These are phyloP conservation scores for Eretmocerus hayati DNA, from an alignment of 2,888 invertebrate species.

Conservation along the genomic window DNA sequence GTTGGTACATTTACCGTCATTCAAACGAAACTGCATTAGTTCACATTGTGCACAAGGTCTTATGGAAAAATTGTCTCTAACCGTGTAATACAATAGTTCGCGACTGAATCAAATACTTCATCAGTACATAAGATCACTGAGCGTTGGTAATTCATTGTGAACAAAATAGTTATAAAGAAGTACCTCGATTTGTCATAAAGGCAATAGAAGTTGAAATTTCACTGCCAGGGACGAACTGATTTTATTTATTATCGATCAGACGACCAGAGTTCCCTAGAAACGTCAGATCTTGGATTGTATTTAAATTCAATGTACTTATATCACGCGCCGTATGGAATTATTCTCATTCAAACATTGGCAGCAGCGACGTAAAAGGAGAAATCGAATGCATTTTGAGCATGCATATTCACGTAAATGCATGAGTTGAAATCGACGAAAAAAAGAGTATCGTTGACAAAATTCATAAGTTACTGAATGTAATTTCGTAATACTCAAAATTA, in stretches of 20 bases:
- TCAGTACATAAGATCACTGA: too few species aligned
- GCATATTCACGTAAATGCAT: conserved; percentile 7
- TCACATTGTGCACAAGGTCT: too few species aligned
- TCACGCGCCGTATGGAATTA: conserved; percentile 29
- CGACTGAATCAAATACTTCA: too few species aligned
- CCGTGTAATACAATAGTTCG: neutral
- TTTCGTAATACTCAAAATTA: conserved; percentile 42
- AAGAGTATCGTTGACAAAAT: conserved; percentile 5
- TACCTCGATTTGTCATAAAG: too few species aligned
- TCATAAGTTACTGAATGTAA: conserved; percentile 21
- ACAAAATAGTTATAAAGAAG: too few species aligned
- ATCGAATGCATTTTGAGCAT: conserved; percentile 16
- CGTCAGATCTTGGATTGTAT: conserved; percentile 43
- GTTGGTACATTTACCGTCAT: neutral
- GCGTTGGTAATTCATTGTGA: too few species aligned
- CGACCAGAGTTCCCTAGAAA: conserved; percentile 29
- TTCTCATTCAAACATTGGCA: conserved; percentile 30
- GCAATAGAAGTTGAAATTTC: conserved; percentile 15
- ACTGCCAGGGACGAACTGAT: conserved; percentile 13
- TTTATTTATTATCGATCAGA: conserved; percentile 28
- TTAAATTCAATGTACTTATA: conserved; percentile 45
- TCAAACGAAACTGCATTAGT: too few species aligned
- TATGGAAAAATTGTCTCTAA: too few species aligned
- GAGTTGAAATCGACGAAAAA: conserved; percentile 9
- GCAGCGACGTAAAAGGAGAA: conserved; percentile 2